Base-by-base conservation (phyloP, 2,797 vertebrate species). In the Enteromius treurensis region DNA sequence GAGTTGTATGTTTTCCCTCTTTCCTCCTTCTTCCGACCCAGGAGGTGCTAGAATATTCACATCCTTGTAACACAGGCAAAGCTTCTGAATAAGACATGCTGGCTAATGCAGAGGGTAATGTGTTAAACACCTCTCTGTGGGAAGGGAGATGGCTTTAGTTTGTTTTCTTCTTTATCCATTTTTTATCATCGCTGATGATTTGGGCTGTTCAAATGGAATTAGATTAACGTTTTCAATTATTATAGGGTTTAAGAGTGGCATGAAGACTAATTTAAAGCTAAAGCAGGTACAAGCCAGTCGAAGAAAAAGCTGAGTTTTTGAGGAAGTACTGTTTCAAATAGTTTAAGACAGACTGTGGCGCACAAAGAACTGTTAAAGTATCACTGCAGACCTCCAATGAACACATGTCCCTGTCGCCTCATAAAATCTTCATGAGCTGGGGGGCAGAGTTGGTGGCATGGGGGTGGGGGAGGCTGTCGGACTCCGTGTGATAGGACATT, bases 151-250 rank as follows among this genome's bases (percentile, higher is more conserved):
- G 68, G 81, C 81, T 71, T 70, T 69, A 79, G 42, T 88, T 86
- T 87, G 90, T 91, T 90, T 92, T 91, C 78, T 88, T 91, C 90
- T 88, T 84, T 87, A 82, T 91, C 86, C 86, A 81, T 89, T 86
- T 88, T 91, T 86, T 91, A 88, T 91, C 74, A 80, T 88, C 87
- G 32, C 64, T 76, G 51, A 81, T 85, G 45, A 70, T 71, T 80
- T 73, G 80, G 78, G 77, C 42, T 65, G 69, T 79, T 79, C 17
- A 34, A 75, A 78, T 68, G 49, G 69, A 83, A 83, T 73, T 65
- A 77, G 64, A 68, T 49, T 23, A 40, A 77, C 73, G 79, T 75
- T 71, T 80, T 67, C 60, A 81, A 71, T 73, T 82, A 49, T 75
- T 86, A 53, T 81, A 62, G 32, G 73, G 21, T 77, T 79, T 77